A percentile compares a stretch with the other conserved stretches of the same genome.
Evolutionary conservation across 1,140 invertebrate species (phyloP).

Genomic region (Harpegnathos saltator): DNA sequence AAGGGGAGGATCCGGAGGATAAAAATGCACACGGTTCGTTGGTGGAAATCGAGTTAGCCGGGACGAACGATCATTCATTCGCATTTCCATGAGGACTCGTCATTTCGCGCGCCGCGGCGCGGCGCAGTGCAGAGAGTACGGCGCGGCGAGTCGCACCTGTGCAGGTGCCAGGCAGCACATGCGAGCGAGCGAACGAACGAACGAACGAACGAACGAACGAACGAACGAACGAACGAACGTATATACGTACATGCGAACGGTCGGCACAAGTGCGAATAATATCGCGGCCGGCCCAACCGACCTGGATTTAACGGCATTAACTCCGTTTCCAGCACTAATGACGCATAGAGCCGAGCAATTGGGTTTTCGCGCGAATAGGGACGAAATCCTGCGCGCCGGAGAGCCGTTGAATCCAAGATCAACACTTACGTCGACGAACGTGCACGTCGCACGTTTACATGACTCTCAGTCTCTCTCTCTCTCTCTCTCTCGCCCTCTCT

Average conservation of each 20-base stretch:
- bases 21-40: slow-evolving; percentile 52
- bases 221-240: background rate
- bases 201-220: no score
- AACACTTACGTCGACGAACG: slow-evolving; percentile 62
- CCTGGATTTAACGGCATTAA: slow-evolving; percentile 80
- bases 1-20: background rate
- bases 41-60: slow-evolving; percentile 65
- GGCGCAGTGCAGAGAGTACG: background rate
- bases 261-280: slow-evolving; percentile 76
- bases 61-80: slow-evolving; percentile 70
- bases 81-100: slow-evolving; percentile 67
- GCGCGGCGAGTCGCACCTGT: background rate
- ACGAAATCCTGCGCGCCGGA: slow-evolving; percentile 61
- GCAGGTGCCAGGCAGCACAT: slow-evolving; percentile 7
- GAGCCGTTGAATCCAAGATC: slow-evolving; percentile 56
- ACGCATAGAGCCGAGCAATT: slow-evolving; percentile 82
- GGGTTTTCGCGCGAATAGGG: slow-evolving; percentile 76
- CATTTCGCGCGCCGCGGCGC: slow-evolving; percentile 23
- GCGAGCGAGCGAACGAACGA: background rate
- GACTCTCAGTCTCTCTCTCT: background rate
- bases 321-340: slow-evolving; percentile 82
- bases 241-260: slow-evolving; percentile 24
- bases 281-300: slow-evolving; percentile 75
- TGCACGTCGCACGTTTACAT: slow-evolving; percentile 31
- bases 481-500: no score